Conservation (phyloP, 2,113 vertebrate species). For the Motacilla tschutschensis region DNA sequence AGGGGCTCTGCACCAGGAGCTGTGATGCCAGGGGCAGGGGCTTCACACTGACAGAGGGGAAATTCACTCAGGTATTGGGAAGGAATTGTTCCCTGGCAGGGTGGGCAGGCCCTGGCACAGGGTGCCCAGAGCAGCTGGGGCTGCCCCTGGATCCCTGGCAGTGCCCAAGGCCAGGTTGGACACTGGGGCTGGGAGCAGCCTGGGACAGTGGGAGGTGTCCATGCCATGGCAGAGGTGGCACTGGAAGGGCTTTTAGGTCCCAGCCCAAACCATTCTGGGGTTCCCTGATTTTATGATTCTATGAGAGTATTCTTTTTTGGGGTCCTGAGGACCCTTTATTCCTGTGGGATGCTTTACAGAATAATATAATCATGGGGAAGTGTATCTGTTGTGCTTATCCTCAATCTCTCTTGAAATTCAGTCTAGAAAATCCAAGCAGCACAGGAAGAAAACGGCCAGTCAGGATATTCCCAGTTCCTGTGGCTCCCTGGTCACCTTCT, state of each 20-base stretch:
- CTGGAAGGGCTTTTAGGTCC: accelerated
- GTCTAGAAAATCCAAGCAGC: background rate
- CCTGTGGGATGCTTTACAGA: background rate
- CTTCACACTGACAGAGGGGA: background rate
- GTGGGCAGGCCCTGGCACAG: background rate
- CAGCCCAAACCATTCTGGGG: background rate
- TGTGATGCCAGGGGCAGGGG: background rate
- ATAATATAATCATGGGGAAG: background rate
- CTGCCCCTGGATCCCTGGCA: background rate
- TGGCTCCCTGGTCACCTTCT: background rate
- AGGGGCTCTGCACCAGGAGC: background rate
- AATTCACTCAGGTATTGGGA: too few species aligned
- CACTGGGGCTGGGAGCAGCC: background rate
- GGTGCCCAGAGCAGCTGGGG: background rate
- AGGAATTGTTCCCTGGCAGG: background rate
- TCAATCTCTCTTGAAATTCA: background rate
- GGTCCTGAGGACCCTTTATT: background rate
- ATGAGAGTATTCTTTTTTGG: accelerated
- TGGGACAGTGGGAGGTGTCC: background rate
- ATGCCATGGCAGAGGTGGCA: background rate
- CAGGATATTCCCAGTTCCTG: background rate
- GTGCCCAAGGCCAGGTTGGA: background rate
- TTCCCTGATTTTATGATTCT: background rate
- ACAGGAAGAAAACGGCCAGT: background rate
- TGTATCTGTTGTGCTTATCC: background rate